Base-by-base conservation (phyloP, 1,140 invertebrate species). In the Drosophila gunungcola region DNA sequence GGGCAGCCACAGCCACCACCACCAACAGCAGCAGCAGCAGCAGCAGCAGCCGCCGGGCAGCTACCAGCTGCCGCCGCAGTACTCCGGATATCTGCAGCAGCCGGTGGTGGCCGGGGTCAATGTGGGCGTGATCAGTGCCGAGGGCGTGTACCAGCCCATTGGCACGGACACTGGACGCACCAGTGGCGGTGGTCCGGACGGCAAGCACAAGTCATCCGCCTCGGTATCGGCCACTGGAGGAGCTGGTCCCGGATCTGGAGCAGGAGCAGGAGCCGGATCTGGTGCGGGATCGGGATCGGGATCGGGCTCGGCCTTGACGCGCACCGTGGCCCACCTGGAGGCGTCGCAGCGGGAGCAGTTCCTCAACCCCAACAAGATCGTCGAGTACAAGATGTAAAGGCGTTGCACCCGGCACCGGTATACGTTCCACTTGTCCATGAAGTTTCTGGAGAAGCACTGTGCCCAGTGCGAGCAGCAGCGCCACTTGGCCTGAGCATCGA, bases 341-440 rank as follows among this genome's bases (percentile, higher is more conserved):
- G 86, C 82, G 25, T 75, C 80, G 54, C 89, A 92, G 76, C 88
- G 85, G 64, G 88, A 92, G 70, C 91, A 92, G 79, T 92, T 92
- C 80, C 83, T 92, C 56, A 92, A 92, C 76, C 89, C 91, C 67
- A 92, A 90, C 63, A 91, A 91, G 77, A 92, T 92, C 54, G 83
- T 92, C 73, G 91, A 92, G 79, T 91, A 92, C 73, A 92, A 92
- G 70, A 92, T 92, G 91, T 92, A 92, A 92, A 91, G 90, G 84
- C 90, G 90, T 86, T 91, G 90, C 82, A 91, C 90, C 86, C 90
- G 86, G 86, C 90, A 91, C 83, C 90, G 90, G 83, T 91, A 91
- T 91, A 91, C 90, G 80, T 91, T 91, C 86, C 90, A 91, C 86
- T 91, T 91, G 90, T 91, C 90, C 85, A 91, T 91, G 83, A 91